Evolutionary conservation across 2,888 invertebrate genomes (phyloP).

Genomic region (Monoplex corrugatus): DNA sequence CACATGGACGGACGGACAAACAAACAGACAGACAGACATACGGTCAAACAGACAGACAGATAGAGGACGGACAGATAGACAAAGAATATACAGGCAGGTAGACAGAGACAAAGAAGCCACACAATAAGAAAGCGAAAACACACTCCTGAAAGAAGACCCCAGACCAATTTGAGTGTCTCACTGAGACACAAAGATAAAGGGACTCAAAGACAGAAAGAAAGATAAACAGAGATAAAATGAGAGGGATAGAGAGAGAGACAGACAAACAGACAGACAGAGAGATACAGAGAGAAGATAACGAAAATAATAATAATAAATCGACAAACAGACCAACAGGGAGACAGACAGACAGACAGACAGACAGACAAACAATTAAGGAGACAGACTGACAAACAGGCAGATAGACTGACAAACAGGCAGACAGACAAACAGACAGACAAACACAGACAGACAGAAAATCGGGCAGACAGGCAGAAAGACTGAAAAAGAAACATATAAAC

Average conservation of each 20-base stretch:
- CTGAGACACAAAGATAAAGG: not conserved
- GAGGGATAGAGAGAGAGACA: not conserved
- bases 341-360: not conserved
- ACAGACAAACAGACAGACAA: not conserved
- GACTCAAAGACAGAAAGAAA: not conserved
- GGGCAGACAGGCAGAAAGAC: not conserved
- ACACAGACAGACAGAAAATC: not conserved
- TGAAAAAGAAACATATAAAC: not conserved
- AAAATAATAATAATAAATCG: not conserved
- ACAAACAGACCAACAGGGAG: not conserved
- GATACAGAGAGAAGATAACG: too few relatives aligned
- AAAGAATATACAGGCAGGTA: not conserved
- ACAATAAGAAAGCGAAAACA: not conserved
- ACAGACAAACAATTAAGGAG: too few relatives aligned
- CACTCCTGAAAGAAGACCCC: not conserved
- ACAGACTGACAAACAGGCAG: not conserved
- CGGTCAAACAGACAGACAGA: too few relatives aligned
- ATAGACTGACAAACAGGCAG: slow-evolving; percentile 12
- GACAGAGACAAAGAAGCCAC: not conserved
- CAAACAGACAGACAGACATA: too few relatives aligned
- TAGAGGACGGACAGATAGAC: too few relatives aligned
- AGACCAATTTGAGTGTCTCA: too few relatives aligned
- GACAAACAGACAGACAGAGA: not conserved
- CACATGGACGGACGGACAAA: too few relatives aligned
- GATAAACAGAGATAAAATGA: too few relatives aligned